These are phyloP conservation scores for Centropristis striata DNA, from an alignment of 2,113 vertebrate genomes.

Conservation along the genomic window DNA sequence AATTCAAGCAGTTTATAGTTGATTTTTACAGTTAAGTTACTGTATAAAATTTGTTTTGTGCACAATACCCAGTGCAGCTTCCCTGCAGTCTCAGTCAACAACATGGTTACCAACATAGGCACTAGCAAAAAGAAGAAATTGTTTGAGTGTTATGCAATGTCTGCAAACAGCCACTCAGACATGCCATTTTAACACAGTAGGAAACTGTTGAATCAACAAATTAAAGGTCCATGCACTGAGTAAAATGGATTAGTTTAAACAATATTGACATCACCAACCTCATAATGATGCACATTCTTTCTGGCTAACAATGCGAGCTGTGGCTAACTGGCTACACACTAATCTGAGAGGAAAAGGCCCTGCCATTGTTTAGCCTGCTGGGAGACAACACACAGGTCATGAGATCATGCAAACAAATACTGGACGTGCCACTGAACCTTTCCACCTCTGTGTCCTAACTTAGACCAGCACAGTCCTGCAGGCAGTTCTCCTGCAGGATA, in stretches of 20 bases:
- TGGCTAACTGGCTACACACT: constrained; percentile 20
- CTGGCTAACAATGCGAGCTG: constrained; percentile 34
- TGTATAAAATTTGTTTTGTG: not conserved
- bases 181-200: constrained; percentile 10
- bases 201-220: constrained; percentile 31
- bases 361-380: constrained; percentile 47
- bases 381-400: constrained; percentile 31
- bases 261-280: constrained; percentile 40
- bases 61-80: not conserved
- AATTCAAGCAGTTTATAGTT: too few species aligned
- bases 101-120: not conserved
- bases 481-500: constrained; percentile 6
- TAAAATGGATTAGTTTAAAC: constrained; percentile 56
- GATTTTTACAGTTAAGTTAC: not conserved
- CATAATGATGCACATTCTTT: constrained; percentile 41
- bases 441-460: constrained; percentile 1
- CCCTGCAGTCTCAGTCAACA: not conserved
- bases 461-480: constrained; percentile 18
- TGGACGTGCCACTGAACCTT: constrained; percentile 10
- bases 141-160: not conserved
- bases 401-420: constrained; percentile 13
- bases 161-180: not conserved
- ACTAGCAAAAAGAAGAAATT: not conserved
- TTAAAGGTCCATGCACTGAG: not conserved
- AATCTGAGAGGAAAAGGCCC: constrained; percentile 22